These are phyloP conservation scores for Chrysolina americana DNA, from an alignment of 2,888 invertebrate genomes.

Conservation along the genomic window DNA sequence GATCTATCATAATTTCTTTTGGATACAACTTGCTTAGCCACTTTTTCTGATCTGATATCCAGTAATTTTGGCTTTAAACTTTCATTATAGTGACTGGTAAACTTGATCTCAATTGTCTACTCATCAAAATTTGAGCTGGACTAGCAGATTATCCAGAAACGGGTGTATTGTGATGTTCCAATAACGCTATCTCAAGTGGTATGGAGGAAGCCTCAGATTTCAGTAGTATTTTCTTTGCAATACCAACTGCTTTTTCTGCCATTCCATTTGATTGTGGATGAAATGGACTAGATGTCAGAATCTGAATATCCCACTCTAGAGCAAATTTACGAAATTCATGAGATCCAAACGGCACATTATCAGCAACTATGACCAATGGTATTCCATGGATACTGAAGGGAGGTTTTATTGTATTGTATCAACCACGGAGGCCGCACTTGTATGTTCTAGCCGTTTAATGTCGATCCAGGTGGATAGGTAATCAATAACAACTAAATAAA, in stretches of 20 bases:
- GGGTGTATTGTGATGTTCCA: not conserved
- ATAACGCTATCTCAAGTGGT: not conserved
- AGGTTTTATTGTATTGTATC: not conserved
- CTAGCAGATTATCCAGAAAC: not conserved
- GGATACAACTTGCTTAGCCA: not conserved
- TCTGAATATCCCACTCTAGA: too few species aligned
- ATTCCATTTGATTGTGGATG: slow-evolving; percentile 47
- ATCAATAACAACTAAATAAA: too few species aligned
- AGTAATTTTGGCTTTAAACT: not conserved
- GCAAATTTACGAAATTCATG: slow-evolving; percentile 28
- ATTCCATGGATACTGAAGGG: slow-evolving; percentile 32
- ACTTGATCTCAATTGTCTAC: not conserved
- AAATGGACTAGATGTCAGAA: slow-evolving; percentile 43
- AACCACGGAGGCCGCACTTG: not conserved
- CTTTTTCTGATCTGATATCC: not conserved
- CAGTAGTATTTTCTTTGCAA: slow-evolving; percentile 29
- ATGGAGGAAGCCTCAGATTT: slow-evolving; percentile 1
- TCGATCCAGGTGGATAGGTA: too few species aligned
- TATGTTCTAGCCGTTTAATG: too few species aligned
- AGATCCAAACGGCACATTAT: slow-evolving; percentile 47
- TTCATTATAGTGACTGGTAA: not conserved
- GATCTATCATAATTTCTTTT: not conserved
- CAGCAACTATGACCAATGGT: slow-evolving; percentile 38
- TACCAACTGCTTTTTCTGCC: slow-evolving; percentile 40
- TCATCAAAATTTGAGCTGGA: not conserved